Base-by-base conservation (phyloP, 2,888 invertebrate genomes). In the Chrysina gloriosa region DNA sequence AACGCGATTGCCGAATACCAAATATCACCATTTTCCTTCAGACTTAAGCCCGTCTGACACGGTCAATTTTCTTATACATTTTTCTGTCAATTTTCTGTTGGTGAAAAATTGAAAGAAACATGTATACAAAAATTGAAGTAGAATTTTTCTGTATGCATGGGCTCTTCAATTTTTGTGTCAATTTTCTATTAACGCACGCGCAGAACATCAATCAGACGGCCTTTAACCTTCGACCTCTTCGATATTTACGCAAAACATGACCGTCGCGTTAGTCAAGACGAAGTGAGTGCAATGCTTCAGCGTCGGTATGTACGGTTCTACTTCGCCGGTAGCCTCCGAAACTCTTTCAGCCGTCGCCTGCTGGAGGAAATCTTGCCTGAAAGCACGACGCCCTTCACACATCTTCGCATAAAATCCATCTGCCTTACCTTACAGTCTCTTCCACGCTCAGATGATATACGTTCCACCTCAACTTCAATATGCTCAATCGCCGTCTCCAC, bases 401-500 rank as follows among this genome's bases (percentile, higher is more conserved):
- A 64, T 52, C 48, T 39, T 27, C 25, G 19, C 3, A 48, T 2
- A 19, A 31, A 5, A 48, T 25, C 21, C 16, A 23, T 7, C 19
- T 1, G 11, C 14, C 63, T 48, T 50, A 64, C 64, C 64, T 50
- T 39, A 52, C 52, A 31, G 64, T 64, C 19, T 64, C 64, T 14
- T 64, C 64, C 2, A 36, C 39, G 19, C 27, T 3, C 16, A 64
- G 9, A 27, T 39, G 34, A 9, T 23, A 50, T 1, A 50, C 39
- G 21, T 64, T 64, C 64, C 64, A 64, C 1, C 52, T 29, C 27
- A 64, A 3, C 16, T 52, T 64, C 6, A 64, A 11, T 7, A 23
- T 27, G 5, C 25, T 36, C 2, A 52, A 11, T 2, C 39, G 16
- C 23, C 52, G 16, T 27, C 42, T 78, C 82, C 82, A 82, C 19